phyloP scores from a whole-genome alignment of 2,888 invertebrate species.

The Mechanitis mazaeus region DNA sequence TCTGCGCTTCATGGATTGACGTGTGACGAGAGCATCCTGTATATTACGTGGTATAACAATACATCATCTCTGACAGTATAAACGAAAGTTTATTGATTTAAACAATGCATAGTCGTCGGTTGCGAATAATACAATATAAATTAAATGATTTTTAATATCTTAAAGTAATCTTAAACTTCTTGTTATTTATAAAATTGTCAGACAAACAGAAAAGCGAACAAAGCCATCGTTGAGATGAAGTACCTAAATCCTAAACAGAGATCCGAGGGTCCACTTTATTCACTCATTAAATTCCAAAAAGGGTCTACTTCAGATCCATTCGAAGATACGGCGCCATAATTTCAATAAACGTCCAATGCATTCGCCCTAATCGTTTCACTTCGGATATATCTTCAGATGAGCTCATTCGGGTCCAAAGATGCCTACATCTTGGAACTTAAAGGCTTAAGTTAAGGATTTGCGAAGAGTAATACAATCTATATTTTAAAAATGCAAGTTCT shows the following conservation, averaged over 20 bases:
- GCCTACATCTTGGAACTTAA: constrained; percentile 3
- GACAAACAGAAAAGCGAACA: background rate
- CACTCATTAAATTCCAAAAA: constrained; percentile 25
- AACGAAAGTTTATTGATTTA: too few species aligned
- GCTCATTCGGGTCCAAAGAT: constrained; percentile 14
- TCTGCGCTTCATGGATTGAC: too few species aligned
- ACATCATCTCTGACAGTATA: background rate
- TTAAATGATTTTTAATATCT: too few species aligned
- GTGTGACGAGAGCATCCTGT: background rate
- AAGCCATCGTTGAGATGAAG: background rate
- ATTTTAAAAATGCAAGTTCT: background rate
- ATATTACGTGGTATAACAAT: background rate
- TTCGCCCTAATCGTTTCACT: constrained; percentile 32
- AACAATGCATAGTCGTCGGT: too few species aligned
- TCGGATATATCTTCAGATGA: constrained; percentile 24
- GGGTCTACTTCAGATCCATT: constrained; percentile 46
- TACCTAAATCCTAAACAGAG: constrained; percentile 20
- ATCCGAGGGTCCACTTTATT: constrained; percentile 23
- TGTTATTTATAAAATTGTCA: background rate
- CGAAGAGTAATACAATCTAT: too few species aligned
- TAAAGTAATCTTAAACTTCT: too few species aligned
- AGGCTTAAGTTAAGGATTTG: too few species aligned
- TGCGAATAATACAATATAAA: too few species aligned
- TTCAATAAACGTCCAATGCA: constrained; percentile 59
- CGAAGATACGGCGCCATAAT: constrained; percentile 51